Evolutionary conservation across 2,797 vertebrate genomes (phyloP).

Genomic region (Cryptoblepharus egeriae): DNA sequence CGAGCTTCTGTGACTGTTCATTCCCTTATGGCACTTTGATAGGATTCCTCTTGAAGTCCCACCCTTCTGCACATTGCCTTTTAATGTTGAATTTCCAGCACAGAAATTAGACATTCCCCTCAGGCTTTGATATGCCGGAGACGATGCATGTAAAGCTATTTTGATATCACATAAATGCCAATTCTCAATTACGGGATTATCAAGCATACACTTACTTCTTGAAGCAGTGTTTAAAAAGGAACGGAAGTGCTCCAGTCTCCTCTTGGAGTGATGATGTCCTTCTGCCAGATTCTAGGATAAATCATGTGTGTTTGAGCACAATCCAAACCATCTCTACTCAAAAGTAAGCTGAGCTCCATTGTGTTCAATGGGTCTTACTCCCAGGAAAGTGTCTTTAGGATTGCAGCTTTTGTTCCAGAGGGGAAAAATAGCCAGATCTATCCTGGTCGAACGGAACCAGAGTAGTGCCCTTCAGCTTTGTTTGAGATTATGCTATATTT

Average conservation of each 20-base stretch:
- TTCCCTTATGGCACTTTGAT: conserved; percentile 46
- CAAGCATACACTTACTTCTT: conserved; percentile 35
- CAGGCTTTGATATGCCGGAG: conserved; percentile 35
- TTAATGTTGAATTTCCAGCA: conserved; percentile 39
- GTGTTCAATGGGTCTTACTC: no score
- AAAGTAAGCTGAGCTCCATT: no score
- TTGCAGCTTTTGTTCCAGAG: no score
- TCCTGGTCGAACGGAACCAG: no score
- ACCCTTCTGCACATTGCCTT: conserved; percentile 9
- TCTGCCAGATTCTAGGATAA: neutral
- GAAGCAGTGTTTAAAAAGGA: conserved; percentile 23
- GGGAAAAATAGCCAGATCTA: no score
- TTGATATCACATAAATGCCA: conserved; percentile 37
- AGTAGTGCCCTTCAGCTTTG: no score
- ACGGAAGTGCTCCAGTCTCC: conserved; percentile 24
- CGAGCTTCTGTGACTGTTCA: conserved; percentile 31
- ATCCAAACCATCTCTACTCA: no score
- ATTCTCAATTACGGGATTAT: conserved; percentile 21
- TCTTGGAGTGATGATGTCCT: neutral
- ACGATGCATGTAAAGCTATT: conserved; percentile 13
- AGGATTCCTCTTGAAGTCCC: conserved; percentile 27
- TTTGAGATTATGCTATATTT: no score
- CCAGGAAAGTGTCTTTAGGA: no score
- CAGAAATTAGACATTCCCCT: conserved; percentile 25
- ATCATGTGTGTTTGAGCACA: no score